Evolutionary conservation across 1,140 invertebrate species (phyloP).

Genomic region (Stenopsyche tienmushanensis): DNA sequence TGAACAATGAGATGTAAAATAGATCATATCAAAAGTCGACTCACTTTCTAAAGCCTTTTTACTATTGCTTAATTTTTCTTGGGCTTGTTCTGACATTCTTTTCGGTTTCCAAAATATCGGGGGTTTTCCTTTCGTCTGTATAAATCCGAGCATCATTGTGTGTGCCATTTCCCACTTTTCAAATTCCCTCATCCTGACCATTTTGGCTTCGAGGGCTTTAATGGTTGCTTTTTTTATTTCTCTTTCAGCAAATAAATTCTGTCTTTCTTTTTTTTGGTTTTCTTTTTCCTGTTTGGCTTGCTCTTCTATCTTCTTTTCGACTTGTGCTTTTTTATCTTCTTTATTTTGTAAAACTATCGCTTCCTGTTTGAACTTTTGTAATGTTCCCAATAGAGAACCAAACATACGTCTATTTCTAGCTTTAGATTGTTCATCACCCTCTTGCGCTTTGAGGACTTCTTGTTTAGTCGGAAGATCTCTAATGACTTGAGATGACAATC

Average conservation of each 20-base stretch:
- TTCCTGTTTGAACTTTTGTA: constrained; percentile 94
- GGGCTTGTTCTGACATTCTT: constrained; percentile 58
- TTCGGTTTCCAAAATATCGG: constrained; percentile 86
- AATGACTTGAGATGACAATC: constrained; percentile 51
- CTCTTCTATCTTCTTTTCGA: constrained; percentile 92
- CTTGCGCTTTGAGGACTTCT: constrained; percentile 69
- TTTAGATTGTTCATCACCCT: constrained; percentile 77
- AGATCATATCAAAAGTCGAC: constrained; percentile 38
- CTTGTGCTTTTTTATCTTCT: constrained; percentile 69
- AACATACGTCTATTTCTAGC: constrained; percentile 93
- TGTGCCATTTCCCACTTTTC: constrained; percentile 85
- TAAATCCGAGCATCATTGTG: constrained; percentile 76
- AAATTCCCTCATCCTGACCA: constrained; percentile 83
- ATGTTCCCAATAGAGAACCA: constrained; percentile 87
- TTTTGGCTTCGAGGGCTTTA: constrained; percentile 85
- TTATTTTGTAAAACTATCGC: constrained; percentile 84
- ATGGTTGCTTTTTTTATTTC: constrained; percentile 88
- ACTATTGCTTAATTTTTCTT: constrained; percentile 53
- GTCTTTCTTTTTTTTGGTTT: constrained; percentile 78
- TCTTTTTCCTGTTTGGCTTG: constrained; percentile 86
- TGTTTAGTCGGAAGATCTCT: constrained; percentile 52
- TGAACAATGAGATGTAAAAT: neutral
- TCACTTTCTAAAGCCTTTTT: constrained; percentile 58
- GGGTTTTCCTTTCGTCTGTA: constrained; percentile 84
- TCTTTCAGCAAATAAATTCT: constrained; percentile 80